Percentiles rank a stretch among this genome's conserved stretches.
phyloP scores from a whole-genome alignment of 1,140 invertebrate species.

The Drosophila tropicalis region DNA sequence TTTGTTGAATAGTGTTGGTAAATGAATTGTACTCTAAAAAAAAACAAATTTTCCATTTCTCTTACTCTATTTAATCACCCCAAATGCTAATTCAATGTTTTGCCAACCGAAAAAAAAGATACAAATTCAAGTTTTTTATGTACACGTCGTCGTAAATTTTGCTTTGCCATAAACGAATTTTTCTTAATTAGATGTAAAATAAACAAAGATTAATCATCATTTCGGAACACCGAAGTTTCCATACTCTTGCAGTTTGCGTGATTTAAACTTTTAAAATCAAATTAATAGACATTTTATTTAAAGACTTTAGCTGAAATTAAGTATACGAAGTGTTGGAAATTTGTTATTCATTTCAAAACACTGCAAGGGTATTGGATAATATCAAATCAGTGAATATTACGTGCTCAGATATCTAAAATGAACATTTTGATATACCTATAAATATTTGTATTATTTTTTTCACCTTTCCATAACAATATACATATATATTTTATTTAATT shows the following conservation, averaged over 20 bases:
- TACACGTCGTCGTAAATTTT: slow-evolving; percentile 79
- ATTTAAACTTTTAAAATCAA: no score
- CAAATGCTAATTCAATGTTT: slow-evolving; percentile 43
- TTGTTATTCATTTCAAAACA: background rate
- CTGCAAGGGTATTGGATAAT: background rate
- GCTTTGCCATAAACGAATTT: slow-evolving; percentile 45
- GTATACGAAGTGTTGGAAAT: no score
- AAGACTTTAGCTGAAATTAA: no score
- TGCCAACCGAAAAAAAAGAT: slow-evolving; percentile 40
- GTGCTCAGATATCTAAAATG: slow-evolving; percentile 39
- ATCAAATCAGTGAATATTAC: slow-evolving; percentile 32
- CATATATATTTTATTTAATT: slow-evolving; percentile 43
- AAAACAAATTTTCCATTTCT: slow-evolving; percentile 25
- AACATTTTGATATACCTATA: slow-evolving; percentile 31
- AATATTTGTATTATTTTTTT: slow-evolving; percentile 31
- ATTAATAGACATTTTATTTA: no score
- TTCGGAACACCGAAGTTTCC: background rate
- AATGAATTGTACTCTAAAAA: slow-evolving; percentile 51
- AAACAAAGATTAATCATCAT: slow-evolving; percentile 11
- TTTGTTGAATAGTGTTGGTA: slow-evolving; percentile 73
- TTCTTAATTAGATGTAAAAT: slow-evolving; percentile 55
- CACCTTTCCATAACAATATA: slow-evolving; percentile 8
- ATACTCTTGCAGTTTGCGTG: background rate
- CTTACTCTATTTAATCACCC: slow-evolving; percentile 42
- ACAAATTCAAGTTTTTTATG: slow-evolving; percentile 75